Evolutionary conservation across 1,140 invertebrate genomes (phyloP).

Genomic region (Lucilia sericata): DNA sequence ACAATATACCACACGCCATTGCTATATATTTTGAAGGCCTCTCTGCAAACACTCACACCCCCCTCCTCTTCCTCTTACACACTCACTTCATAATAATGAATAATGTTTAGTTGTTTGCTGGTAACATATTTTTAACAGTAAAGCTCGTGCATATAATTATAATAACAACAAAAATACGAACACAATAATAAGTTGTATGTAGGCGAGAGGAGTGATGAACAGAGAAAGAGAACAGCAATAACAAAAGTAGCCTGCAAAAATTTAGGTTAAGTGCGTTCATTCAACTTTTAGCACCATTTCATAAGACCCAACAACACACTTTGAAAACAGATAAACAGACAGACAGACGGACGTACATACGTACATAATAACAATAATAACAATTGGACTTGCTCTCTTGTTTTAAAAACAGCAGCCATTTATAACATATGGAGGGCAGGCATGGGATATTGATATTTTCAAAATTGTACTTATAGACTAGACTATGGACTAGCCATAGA

Average conservation of each 20-base stretch:
- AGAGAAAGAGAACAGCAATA: too few relatives aligned
- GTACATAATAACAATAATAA: too few relatives aligned
- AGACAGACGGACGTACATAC: neutral
- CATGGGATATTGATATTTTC: too few relatives aligned
- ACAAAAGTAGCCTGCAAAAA: constrained; percentile 49
- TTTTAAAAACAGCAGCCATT: neutral
- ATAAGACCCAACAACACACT: constrained; percentile 39
- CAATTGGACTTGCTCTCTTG: neutral
- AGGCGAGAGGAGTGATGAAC: too few relatives aligned
- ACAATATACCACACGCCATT: neutral
- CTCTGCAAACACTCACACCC: neutral
- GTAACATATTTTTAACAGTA: neutral
- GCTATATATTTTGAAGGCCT: constrained; percentile 7
- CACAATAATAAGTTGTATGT: too few relatives aligned
- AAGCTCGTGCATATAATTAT: constrained; percentile 27
- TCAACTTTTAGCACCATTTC: constrained; percentile 67
- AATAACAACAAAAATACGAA: neutral
- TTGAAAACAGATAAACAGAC: too few relatives aligned
- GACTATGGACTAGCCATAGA: too few relatives aligned
- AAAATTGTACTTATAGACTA: too few relatives aligned
- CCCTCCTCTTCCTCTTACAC: neutral
- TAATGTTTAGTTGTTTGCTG: neutral
- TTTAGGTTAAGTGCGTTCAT: constrained; percentile 67
- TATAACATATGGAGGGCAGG: neutral
- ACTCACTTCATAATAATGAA: neutral